These are phyloP conservation scores for Zaprionus davidi DNA, from an alignment of 1,140 invertebrate genomes.

Conservation along the genomic window DNA sequence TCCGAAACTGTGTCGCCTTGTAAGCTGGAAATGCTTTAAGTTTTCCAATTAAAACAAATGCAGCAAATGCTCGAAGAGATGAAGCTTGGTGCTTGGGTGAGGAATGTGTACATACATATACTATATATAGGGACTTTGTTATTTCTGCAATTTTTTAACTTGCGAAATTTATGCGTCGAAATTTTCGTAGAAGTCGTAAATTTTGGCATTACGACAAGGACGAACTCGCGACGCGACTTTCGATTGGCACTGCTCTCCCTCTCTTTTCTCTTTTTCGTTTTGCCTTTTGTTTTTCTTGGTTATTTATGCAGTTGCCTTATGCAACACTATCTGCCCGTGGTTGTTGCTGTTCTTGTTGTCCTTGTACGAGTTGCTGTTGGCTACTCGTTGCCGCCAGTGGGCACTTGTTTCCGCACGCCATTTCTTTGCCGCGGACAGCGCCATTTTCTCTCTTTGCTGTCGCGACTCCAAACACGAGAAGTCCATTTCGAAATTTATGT, in stretches of 20 bases:
- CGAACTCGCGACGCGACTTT: slow-evolving; percentile 44
- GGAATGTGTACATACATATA: background rate
- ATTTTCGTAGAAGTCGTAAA: slow-evolving; percentile 48
- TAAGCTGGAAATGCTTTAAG: slow-evolving; percentile 49
- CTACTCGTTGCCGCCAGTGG: slow-evolving; percentile 32
- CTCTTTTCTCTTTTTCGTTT: slow-evolving; percentile 24
- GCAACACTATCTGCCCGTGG: slow-evolving; percentile 61
- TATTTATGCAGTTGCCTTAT: slow-evolving; percentile 70
- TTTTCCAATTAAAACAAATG: slow-evolving; percentile 54
- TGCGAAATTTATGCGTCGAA: slow-evolving; percentile 53
- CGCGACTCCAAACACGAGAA: slow-evolving; percentile 68
- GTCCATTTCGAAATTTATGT: slow-evolving; percentile 82
- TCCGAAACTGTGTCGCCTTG: slow-evolving; percentile 37
- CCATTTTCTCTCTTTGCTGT: slow-evolving; percentile 46
- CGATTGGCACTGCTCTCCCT: slow-evolving; percentile 56
- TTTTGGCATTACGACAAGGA: slow-evolving; percentile 49
- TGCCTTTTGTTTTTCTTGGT: slow-evolving; percentile 48
- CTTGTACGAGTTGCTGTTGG: slow-evolving; percentile 6
- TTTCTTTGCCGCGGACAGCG: slow-evolving; percentile 43
- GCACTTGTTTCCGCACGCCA: slow-evolving; percentile 70
- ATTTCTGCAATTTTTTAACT: slow-evolving; percentile 39
- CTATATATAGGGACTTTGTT: slow-evolving; percentile 30
- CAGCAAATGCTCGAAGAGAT: slow-evolving; percentile 2
- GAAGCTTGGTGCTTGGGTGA: background rate
- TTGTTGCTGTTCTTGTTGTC: slow-evolving; percentile 15